Base-by-base conservation (phyloP, 2,113 vertebrate species). In the Paradoxurus hermaphroditus region DNA sequence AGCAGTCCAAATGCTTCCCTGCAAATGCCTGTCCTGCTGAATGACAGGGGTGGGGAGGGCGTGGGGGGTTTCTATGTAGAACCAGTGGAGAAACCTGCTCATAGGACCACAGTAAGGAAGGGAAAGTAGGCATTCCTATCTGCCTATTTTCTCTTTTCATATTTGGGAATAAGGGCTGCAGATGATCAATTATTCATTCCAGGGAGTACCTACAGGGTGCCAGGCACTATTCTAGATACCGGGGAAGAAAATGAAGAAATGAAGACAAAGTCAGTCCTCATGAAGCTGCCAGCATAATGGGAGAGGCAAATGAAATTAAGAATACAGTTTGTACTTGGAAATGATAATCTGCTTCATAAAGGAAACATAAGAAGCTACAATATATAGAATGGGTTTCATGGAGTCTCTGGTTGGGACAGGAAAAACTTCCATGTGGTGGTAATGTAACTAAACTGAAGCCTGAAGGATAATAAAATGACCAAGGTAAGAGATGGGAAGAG, bases 31-130 rank as follows among this genome's bases (percentile, higher is more conserved):
- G 11, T 1, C 25, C 21, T 16, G n/a, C 13, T 12, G 36, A 7
- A 23, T 19, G 72, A 78, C 18, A 23, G 34, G 29, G 56, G 0
- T 3, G 56, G 8, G 7, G 56, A 23, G 7, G 53, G 53, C 1
- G 1, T 23, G 34, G 11, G 8, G 25, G 34, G 18, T 83, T 65
- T 92, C 81, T 39, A 4, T 16, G 82, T 31, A 18, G 2, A n/a
- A 41, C 5, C 39, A 29, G 6, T 1, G 2, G 19, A 56, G 34
- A 67, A 39, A 9, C 11, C 3, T 13, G 14, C 72, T 93, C n/a
- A 5, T 0, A 4, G 53, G 73, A 53, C 62, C 82, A 39, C 18
- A 4, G 4, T 1, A 10, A 72, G 34, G 11, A 85, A 93, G 78
- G n/a, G 25, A 49, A 16, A 5, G 59, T 5, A 25, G 25, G 39